These are phyloP conservation scores for Arge pagana DNA, from an alignment of 2,888 invertebrate genomes.

Conservation along the genomic window DNA sequence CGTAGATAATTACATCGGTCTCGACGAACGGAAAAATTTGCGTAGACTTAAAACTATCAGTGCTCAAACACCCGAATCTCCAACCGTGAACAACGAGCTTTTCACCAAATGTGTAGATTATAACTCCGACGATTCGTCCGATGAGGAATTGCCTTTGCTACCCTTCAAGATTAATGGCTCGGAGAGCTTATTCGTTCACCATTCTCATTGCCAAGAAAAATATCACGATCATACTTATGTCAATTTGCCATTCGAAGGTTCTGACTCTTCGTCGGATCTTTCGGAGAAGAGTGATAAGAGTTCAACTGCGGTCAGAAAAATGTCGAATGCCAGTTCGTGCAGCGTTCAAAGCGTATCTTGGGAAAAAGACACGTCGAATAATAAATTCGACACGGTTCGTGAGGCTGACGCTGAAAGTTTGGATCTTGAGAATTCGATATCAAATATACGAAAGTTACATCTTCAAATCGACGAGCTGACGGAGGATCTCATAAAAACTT, in stretches of 20 bases:
- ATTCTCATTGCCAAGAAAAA: neutral
- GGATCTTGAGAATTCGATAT: slow-evolving; percentile 29
- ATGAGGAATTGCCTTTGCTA: no score
- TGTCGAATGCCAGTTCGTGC: neutral
- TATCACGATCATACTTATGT: no score
- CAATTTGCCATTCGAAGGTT: neutral
- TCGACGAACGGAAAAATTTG: slow-evolving; percentile 24
- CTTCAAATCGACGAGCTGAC: slow-evolving; percentile 28
- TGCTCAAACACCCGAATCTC: slow-evolving; percentile 21
- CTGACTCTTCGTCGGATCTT: slow-evolving; percentile 5
- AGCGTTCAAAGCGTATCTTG: no score
- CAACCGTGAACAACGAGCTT: slow-evolving; percentile 19
- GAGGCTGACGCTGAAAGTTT: slow-evolving; percentile 6
- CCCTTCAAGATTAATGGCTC: no score
- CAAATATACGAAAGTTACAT: slow-evolving; percentile 29
- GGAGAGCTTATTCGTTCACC: no score
- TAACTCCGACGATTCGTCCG: neutral
- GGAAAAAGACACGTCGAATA: no score
- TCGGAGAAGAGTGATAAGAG: no score
- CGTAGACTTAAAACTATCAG: slow-evolving; percentile 31
- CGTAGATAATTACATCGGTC: slow-evolving; percentile 14
- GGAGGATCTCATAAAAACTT: slow-evolving; percentile 23
- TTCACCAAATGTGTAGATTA: slow-evolving; percentile 26
- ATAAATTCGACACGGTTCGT: neutral
- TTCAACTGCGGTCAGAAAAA: neutral